phyloP scores from a whole-genome alignment of 2,113 vertebrate species.

The Cynoglossus semilaevis region DNA sequence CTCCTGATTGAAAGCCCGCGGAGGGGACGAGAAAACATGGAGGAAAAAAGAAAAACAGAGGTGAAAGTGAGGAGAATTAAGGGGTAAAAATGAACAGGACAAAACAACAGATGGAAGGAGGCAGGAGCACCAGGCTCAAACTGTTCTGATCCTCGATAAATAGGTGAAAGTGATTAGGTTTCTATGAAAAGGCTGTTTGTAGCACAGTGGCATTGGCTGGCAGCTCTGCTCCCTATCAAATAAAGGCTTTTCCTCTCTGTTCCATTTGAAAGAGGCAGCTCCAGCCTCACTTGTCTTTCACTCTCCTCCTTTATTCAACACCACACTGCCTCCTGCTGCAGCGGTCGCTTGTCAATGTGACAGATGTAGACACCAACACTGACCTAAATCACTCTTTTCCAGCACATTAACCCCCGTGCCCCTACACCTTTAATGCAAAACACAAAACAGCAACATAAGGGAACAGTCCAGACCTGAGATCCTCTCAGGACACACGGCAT shows the following conservation, averaged over 20 bases:
- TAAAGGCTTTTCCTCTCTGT: constrained; percentile 48
- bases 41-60: not conserved
- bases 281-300: constrained; percentile 49
- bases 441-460: constrained; percentile 29
- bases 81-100: constrained; percentile 22
- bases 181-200: constrained; percentile 64
- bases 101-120: constrained; percentile 43
- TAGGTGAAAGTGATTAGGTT: constrained; percentile 71
- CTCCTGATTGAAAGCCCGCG: constrained; percentile 34
- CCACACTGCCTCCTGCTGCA: constrained; percentile 45
- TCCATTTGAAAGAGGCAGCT: constrained; percentile 42
- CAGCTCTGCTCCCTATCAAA: constrained; percentile 57
- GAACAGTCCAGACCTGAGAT: constrained; percentile 27
- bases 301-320: constrained; percentile 53
- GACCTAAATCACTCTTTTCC: constrained; percentile 78
- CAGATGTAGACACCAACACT: constrained; percentile 70
- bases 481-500: constrained; percentile 29
- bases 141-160: constrained; percentile 61
- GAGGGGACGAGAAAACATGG: constrained; percentile 19
- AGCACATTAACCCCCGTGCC: constrained; percentile 71
- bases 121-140: constrained; percentile 55
- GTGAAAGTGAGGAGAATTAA: constrained; percentile 17
- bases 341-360: constrained; percentile 58
- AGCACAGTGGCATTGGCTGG: constrained; percentile 42
- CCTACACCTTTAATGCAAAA: constrained; percentile 59